Conservation (phyloP, 2,797 vertebrate genomes). For the Gobionotothen gibberifrons region DNA sequence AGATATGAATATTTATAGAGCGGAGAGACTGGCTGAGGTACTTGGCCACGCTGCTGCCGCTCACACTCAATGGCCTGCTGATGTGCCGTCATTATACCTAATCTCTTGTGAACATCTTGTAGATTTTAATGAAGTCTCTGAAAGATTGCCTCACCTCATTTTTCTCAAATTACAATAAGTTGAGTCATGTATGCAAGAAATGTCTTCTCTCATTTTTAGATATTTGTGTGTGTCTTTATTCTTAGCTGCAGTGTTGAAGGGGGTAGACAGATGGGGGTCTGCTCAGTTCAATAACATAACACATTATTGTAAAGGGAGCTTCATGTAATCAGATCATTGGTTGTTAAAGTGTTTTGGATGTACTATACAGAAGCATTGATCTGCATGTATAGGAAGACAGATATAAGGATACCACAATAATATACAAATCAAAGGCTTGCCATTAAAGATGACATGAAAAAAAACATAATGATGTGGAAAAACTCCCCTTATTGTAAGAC, state of each 20-base stretch:
- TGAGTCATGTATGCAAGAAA: neutral
- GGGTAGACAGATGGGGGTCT: too few species aligned
- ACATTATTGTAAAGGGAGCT: neutral
- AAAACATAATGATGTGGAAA: neutral
- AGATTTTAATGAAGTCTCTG: constrained; percentile 3
- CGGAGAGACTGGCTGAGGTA: neutral
- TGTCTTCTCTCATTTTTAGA: neutral
- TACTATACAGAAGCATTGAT: neutral
- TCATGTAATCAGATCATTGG: neutral
- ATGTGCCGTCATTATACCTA: constrained; percentile 9
- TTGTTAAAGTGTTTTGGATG: neutral
- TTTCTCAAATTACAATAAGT: neutral
- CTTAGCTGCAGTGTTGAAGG: too few species aligned
- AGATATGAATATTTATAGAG: constrained; percentile 1
- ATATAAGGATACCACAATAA: too few species aligned
- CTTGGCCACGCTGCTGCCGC: constrained; percentile 1
- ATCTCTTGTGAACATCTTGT: constrained; percentile 9
- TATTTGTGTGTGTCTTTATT: too few species aligned
- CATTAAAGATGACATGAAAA: neutral
- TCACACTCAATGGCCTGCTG: constrained; percentile 6
- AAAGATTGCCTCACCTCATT: neutral
- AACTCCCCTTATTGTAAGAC: neutral
- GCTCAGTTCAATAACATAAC: neutral
- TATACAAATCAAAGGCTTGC: neutral
- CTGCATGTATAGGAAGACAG: neutral